These are phyloP conservation scores for Dipus sagitta DNA, from an alignment of 2,797 vertebrate species.

Conservation along the genomic window DNA sequence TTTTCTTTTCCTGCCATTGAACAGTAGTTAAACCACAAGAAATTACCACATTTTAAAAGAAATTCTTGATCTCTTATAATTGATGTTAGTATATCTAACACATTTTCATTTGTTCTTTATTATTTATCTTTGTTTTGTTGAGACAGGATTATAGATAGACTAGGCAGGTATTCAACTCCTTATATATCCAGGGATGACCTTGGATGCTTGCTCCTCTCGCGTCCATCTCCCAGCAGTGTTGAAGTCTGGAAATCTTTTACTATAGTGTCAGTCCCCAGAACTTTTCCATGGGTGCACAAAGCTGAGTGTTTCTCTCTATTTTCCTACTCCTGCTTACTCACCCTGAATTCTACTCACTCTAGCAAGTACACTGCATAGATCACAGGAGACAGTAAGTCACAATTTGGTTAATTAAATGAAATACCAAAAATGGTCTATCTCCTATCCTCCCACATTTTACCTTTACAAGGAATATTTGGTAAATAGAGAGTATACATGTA, in stretches of 20 bases:
- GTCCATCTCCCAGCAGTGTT: too few relatives aligned
- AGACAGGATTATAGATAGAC: neutral
- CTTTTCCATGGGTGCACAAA: neutral
- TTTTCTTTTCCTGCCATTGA: conserved; percentile 2
- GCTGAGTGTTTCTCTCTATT: neutral
- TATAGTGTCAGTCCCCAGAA: neutral
- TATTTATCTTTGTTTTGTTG: neutral
- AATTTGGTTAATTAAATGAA: neutral
- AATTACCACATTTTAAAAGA: neutral
- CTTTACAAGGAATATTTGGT: conserved; percentile 24
- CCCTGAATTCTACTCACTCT: neutral
- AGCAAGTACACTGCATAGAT: neutral
- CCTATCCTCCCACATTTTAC: neutral
- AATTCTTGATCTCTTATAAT: neutral
- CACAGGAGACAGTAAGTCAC: neutral
- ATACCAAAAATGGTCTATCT: neutral
- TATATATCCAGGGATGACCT: neutral
- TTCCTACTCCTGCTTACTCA: neutral
- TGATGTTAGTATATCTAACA: neutral
- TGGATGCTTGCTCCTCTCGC: neutral
- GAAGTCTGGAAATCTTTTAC: neutral
- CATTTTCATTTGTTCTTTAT: conserved; percentile 4
- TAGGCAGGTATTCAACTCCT: neutral
- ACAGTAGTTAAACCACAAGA: neutral
- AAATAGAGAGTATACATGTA: conserved; percentile 32